A percentile compares a stretch with the other conserved stretches of the same genome.
Evolutionary conservation across 2,797 vertebrate species (phyloP).

Genomic region (Cuculus canorus): DNA sequence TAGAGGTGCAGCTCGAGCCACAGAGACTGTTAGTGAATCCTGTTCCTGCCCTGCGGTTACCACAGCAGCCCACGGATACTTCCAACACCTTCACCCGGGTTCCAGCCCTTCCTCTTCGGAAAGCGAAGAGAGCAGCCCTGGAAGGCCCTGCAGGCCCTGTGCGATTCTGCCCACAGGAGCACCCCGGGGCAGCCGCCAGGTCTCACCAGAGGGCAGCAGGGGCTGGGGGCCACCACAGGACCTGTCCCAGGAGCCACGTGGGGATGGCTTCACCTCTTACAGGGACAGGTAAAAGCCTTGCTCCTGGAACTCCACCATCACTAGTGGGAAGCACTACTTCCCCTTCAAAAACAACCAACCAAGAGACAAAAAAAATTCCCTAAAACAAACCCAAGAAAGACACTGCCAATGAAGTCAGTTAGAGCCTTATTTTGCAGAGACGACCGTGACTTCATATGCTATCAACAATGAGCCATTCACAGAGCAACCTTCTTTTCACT

Average conservation of each 20-base stretch:
- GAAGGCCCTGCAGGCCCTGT: too few relatives aligned
- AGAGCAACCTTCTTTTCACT: neutral
- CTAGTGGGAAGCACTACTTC: neutral
- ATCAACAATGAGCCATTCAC: neutral
- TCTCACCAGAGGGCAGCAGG: neutral
- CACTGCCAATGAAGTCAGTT: neutral
- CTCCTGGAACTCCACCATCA: neutral
- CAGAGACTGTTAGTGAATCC: neutral
- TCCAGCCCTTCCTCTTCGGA: neutral
- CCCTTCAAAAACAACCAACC: neutral
- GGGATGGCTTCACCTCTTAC: neutral
- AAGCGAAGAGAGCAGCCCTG: neutral
- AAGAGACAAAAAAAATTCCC: neutral
- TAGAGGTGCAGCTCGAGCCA: neutral
- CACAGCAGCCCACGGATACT: neutral
- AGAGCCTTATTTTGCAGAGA: neutral
- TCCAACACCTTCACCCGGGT: neutral
- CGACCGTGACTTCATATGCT: neutral
- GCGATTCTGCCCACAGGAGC: rapidly evolving
- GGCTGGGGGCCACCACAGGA: neutral
- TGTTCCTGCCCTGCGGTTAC: neutral
- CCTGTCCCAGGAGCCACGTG: neutral
- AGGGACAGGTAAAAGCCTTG: neutral
- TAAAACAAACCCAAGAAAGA: neutral
- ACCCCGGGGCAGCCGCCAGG: neutral